Conservation (phyloP, 2,113 vertebrate genomes). For the Crotophaga sulcirostris region DNA sequence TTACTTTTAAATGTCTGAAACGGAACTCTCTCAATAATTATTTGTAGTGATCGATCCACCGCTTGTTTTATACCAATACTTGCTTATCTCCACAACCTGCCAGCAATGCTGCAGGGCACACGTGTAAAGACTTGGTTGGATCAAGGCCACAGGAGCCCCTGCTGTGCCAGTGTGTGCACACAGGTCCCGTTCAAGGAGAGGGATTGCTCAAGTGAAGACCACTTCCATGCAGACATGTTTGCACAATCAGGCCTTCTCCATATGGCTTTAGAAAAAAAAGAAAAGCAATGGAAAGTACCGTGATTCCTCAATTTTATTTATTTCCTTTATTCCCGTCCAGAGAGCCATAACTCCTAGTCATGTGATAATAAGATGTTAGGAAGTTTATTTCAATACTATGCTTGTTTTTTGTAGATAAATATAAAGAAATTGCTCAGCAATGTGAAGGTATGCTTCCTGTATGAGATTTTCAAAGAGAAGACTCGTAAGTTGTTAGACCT, state of each 20-base stretch:
- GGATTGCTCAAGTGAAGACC: background rate
- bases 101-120: fast-evolving
- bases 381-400: constrained; percentile 37
- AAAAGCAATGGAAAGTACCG: constrained; percentile 18
- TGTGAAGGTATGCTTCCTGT: constrained; percentile 38
- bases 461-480: constrained; percentile 46
- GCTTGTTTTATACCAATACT: background rate
- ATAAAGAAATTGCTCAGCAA: constrained; percentile 43
- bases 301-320: background rate
- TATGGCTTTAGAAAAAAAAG: background rate
- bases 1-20: background rate
- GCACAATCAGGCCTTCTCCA: constrained; percentile 7
- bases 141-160: background rate
- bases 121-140: background rate
- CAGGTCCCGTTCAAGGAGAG: fast-evolving
- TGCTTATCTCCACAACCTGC: background rate
- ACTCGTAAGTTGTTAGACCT: constrained; percentile 12
- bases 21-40: background rate
- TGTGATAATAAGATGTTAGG: constrained; percentile 25
- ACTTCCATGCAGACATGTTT: background rate
- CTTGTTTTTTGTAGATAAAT: constrained; percentile 27
- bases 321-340: constrained; percentile 39
- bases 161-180: fast-evolving
- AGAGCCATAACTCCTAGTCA: constrained; percentile 39
- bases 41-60: background rate